These are phyloP conservation scores for Phenacoccus solenopsis DNA, from an alignment of 1,140 invertebrate genomes.

Conservation along the genomic window DNA sequence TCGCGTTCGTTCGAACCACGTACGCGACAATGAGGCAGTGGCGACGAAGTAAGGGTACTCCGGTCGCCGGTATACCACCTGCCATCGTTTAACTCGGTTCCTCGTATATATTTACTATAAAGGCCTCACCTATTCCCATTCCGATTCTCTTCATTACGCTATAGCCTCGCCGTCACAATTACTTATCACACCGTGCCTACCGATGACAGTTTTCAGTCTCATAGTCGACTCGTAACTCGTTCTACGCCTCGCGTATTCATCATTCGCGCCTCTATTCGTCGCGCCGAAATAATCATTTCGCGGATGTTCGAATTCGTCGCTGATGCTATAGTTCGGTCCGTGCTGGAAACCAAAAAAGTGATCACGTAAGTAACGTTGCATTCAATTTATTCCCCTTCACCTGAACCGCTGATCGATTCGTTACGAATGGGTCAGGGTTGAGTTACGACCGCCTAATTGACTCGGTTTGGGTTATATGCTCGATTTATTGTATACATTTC, in stretches of 20 bases:
- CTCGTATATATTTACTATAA: constrained; percentile 1
- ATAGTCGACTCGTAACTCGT: not conserved
- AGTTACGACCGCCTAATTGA: too few relatives aligned
- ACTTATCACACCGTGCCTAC: not conserved
- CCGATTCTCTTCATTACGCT: not conserved
- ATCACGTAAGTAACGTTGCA: too few relatives aligned
- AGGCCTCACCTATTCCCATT: constrained; percentile 13
- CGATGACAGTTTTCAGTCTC: not conserved
- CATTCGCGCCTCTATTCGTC: not conserved
- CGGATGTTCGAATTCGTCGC: too few relatives aligned
- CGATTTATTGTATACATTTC: too few relatives aligned
- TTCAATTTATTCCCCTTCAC: too few relatives aligned
- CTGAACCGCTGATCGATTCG: too few relatives aligned
- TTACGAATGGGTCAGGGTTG: too few relatives aligned
- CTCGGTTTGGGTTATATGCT: too few relatives aligned
- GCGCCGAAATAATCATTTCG: too few relatives aligned
- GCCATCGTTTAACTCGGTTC: not conserved
- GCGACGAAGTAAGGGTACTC: not conserved
- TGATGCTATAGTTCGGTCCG: too few relatives aligned
- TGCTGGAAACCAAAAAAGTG: too few relatives aligned
- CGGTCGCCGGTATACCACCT: constrained; percentile 11
- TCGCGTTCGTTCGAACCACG: not conserved
- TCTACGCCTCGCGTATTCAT: not conserved
- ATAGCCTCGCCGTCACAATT: not conserved
- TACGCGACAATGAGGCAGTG: not conserved